Conservation (phyloP, 2,888 invertebrate species). For the Nephrotoma appendiculata region DNA sequence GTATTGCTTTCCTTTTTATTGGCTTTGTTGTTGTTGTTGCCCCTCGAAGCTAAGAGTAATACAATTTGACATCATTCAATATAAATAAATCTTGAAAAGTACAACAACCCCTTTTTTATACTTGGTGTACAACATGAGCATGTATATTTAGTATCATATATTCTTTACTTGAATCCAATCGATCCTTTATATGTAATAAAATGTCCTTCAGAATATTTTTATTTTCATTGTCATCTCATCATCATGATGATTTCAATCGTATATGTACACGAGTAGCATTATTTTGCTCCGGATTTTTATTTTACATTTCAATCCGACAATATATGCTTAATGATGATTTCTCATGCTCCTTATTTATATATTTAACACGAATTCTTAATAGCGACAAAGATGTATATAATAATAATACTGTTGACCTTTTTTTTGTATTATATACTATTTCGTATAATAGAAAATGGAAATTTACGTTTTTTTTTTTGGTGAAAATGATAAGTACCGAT, state of each 20-base stretch:
- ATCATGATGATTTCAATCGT: background rate
- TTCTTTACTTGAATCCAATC: background rate
- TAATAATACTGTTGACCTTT: background rate
- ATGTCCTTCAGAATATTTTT: background rate
- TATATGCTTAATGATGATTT: background rate
- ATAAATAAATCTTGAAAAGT: conserved; percentile 1
- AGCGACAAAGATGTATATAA: background rate
- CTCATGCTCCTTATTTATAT: background rate
- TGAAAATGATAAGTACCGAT: conserved; percentile 3
- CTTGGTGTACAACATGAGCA: background rate
- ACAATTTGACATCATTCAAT: background rate
- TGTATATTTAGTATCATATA: background rate
- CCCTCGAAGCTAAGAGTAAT: background rate
- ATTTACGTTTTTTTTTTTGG: background rate
- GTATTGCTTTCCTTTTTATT: background rate
- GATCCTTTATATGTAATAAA: background rate
- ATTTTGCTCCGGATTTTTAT: background rate
- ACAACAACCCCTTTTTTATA: background rate
- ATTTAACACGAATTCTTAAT: background rate
- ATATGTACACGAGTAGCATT: background rate
- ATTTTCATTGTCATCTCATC: background rate
- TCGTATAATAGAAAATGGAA: background rate
- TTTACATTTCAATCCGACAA: background rate
- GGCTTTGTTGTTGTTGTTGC: background rate
- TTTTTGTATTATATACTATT: background rate